phyloP scores from a whole-genome alignment of 2,113 vertebrate genomes.

The Vicugna pacos region DNA sequence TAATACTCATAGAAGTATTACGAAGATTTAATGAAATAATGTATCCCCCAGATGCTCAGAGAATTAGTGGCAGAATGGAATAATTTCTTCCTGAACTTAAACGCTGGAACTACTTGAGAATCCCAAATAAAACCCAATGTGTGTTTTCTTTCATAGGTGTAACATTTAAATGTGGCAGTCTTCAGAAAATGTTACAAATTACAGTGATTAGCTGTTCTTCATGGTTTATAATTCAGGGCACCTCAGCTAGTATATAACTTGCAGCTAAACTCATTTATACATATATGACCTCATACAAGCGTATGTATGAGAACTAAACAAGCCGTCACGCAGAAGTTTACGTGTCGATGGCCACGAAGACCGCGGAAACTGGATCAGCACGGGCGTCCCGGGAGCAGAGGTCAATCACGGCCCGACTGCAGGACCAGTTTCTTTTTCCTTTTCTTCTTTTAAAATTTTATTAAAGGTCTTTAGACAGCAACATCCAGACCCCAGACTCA shows the following conservation, averaged over 20 bases:
- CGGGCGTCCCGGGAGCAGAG: background rate
- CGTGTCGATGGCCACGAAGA: background rate
- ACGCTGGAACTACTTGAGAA: background rate
- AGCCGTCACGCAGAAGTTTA: background rate
- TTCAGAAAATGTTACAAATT: too few species aligned
- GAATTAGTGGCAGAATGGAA: background rate
- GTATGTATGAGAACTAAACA: background rate
- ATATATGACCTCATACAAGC: background rate
- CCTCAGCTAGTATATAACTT: too few species aligned
- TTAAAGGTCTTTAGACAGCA: background rate
- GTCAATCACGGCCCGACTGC: background rate
- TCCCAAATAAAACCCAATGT: background rate
- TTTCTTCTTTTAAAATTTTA: background rate
- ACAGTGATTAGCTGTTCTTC: too few species aligned
- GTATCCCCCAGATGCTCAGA: background rate
- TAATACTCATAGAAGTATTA: background rate
- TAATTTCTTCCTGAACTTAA: background rate
- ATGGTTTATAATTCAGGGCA: too few species aligned
- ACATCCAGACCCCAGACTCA: background rate
- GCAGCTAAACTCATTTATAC: background rate
- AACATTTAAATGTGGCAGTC: background rate
- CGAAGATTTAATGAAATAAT: background rate
- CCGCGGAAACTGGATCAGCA: background rate
- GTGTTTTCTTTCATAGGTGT: background rate
- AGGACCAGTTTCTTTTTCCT: background rate